Evolutionary conservation across 2,113 vertebrate genomes (phyloP), one percentile per base, ranked within the genome.

Genomic region (Clarias gariepinus): DNA sequence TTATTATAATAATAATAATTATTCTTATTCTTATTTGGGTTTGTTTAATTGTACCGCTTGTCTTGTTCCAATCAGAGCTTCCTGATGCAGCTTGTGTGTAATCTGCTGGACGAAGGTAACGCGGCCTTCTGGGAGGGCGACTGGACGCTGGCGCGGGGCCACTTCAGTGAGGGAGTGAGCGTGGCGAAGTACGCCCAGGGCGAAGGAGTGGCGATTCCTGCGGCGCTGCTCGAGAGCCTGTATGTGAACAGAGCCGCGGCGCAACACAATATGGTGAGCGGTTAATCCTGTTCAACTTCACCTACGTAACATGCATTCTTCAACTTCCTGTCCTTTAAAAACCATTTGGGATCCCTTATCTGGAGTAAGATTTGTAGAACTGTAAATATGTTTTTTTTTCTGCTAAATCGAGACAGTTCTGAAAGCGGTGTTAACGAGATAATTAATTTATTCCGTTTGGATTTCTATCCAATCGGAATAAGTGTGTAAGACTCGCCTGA

Each of bases 41-140:
- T 47, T 47, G 47, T 47, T 0, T 47, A 6, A 47, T 6, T 6
- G 41, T 36, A 28, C 25, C 55, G 66, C n/a, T 12, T 55, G 8
- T 66, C 25, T 55, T 2, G 21, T 33, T 36, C 9, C 47, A 5
- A 0, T n/a, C 73, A 99, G 98, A 95, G 94, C 76, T 96, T 97
- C 91, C 93, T 99, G 88, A 96, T 96, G 89, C 95, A 95, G 91
- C 92, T 99, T 88, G 96, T 99, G 82, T 95, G 93, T 91, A 97
- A 98, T 91, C 91, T 99, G 83, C 95, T 98, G 11, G 95, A 96
- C 0, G 98, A 99, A 91, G 98, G 97, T 79, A 98, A 98, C 69
- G 94, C 95, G 68, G 92, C 96, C 63, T 98, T 97, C 92, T 93
- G 91, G 77, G 97, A 98, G 33, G 88, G 93, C 23, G 93, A 96